Percentiles rank a stretch among this genome's conserved stretches.
Conservation (phyloP, 2,888 invertebrate genomes). For the Salpingus planirostris region DNA sequence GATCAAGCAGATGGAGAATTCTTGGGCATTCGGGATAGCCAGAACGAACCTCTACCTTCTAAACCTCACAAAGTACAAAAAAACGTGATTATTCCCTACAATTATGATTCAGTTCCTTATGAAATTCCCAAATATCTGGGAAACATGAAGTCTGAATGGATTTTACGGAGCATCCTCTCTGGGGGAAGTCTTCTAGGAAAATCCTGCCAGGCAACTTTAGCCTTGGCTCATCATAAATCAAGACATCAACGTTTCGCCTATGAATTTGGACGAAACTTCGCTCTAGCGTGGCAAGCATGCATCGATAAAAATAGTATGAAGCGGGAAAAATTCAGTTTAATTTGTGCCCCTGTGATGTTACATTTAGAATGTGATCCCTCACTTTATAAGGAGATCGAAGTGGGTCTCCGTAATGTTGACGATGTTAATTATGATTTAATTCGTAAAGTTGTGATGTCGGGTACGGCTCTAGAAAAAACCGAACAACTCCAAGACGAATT, state of each 20-base stretch:
- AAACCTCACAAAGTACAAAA: constrained; percentile 41
- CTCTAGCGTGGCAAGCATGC: constrained; percentile 73
- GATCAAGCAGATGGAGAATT: constrained; percentile 87
- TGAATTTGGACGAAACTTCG: constrained; percentile 79
- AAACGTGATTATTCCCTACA: constrained; percentile 21
- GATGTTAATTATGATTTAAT: constrained; percentile 53
- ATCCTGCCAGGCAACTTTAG: constrained; percentile 75
- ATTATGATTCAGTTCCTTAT: constrained; percentile 24
- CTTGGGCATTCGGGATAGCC: constrained; percentile 68
- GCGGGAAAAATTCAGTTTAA: constrained; percentile 51
- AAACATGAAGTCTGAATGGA: constrained; percentile 69
- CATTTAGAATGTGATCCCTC: constrained; percentile 64
- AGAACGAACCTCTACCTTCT: constrained; percentile 72
- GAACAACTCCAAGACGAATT: constrained; percentile 63
- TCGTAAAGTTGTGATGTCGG: constrained; percentile 34
- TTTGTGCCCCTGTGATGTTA: constrained; percentile 74
- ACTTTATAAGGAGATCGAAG: constrained; percentile 57
- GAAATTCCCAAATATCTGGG: constrained; percentile 40
- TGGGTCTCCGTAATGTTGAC: constrained; percentile 50
- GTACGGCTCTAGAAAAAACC: constrained; percentile 64
- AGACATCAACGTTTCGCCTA: constrained; percentile 69
- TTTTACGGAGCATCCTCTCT: constrained; percentile 62
- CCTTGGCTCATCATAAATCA: constrained; percentile 68
- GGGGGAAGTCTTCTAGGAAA: constrained; percentile 68
- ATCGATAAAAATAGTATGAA: constrained; percentile 60